phyloP scores from a whole-genome alignment of 2,888 invertebrate genomes.

The Dicranocentrus wangi region DNA sequence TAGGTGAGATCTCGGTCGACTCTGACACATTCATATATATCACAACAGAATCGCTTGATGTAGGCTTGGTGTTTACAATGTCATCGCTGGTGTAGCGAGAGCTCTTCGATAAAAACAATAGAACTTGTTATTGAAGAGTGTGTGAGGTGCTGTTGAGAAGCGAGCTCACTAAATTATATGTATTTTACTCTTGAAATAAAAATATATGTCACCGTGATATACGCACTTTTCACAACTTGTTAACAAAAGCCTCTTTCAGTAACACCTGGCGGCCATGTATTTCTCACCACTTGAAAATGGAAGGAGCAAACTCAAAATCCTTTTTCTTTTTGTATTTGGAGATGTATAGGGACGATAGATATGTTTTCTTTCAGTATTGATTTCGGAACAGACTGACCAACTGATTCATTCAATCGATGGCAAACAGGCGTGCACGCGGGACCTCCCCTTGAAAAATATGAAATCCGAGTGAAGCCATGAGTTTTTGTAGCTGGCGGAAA shows the following conservation, averaged over 20 bases:
- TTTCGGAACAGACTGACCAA: conserved; percentile 45
- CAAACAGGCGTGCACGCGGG: conserved; percentile 11
- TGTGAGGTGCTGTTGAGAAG: not conserved
- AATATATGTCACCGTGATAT: conserved; percentile 13
- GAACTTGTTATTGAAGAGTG: not conserved
- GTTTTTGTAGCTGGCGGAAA: not conserved
- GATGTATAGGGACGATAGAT: too few species aligned
- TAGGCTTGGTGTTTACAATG: too few species aligned
- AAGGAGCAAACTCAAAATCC: conserved; percentile 15
- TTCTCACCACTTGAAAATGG: conserved; percentile 13
- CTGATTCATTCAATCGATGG: conserved; percentile 39
- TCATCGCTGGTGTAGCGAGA: too few species aligned
- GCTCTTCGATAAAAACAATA: too few species aligned
- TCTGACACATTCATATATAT: too few species aligned
- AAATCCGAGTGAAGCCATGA: not conserved
- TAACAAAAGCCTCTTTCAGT: too few species aligned
- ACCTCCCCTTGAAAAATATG: not conserved
- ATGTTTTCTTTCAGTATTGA: conserved; percentile 23
- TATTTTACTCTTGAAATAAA: not conserved
- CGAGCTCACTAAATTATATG: not conserved
- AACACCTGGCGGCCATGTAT: conserved; percentile 34
- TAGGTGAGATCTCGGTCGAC: too few species aligned
- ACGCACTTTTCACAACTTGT: too few species aligned
- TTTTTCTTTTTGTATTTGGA: too few species aligned
- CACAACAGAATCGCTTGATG: too few species aligned